These are phyloP conservation scores for Parotocinclus haroldoi DNA, from an alignment of 2,797 vertebrate genomes.

Conservation along the genomic window DNA sequence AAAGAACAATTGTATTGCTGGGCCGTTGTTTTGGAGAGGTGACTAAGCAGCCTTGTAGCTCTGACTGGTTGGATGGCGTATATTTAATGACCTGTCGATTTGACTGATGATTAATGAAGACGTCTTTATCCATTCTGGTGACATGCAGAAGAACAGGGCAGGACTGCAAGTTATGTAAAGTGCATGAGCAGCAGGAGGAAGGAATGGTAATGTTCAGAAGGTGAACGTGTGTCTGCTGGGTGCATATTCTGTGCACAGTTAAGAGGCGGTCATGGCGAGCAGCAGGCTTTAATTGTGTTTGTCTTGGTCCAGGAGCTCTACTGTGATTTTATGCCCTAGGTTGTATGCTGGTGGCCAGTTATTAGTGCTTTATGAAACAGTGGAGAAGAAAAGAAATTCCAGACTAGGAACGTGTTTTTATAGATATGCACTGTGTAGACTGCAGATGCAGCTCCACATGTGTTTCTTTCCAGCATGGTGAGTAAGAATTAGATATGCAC, in stretches of 20 bases:
- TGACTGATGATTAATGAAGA: constrained; percentile 66
- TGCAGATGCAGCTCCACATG: constrained; percentile 26
- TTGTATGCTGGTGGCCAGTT: constrained; percentile 15
- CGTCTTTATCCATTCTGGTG: constrained; percentile 48
- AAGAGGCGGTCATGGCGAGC: constrained; percentile 23
- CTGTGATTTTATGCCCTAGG: constrained; percentile 40
- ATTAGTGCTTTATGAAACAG: constrained; percentile 13
- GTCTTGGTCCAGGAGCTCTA: constrained; percentile 37
- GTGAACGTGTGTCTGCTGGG: constrained; percentile 21
- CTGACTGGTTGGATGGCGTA: constrained; percentile 57
- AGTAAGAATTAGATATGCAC: too few species aligned
- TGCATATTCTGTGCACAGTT: constrained; percentile 40
- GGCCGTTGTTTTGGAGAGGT: constrained; percentile 61
- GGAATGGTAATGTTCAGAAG: constrained; percentile 38
- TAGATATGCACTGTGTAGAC: constrained; percentile 8
- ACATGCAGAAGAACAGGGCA: constrained; percentile 22
- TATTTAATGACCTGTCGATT: constrained; percentile 69
- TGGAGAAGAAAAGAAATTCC: constrained; percentile 7
- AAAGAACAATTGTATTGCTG: constrained; percentile 49
- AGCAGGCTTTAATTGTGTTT: constrained; percentile 37
- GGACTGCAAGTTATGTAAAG: constrained; percentile 7
- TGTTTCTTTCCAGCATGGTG: background rate
- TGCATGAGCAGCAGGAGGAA: constrained; percentile 31
- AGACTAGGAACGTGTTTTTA: constrained; percentile 23
- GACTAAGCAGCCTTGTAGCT: constrained; percentile 65